Base-by-base conservation (phyloP, 2,888 invertebrate species). In the Clitarchus hookeri region DNA sequence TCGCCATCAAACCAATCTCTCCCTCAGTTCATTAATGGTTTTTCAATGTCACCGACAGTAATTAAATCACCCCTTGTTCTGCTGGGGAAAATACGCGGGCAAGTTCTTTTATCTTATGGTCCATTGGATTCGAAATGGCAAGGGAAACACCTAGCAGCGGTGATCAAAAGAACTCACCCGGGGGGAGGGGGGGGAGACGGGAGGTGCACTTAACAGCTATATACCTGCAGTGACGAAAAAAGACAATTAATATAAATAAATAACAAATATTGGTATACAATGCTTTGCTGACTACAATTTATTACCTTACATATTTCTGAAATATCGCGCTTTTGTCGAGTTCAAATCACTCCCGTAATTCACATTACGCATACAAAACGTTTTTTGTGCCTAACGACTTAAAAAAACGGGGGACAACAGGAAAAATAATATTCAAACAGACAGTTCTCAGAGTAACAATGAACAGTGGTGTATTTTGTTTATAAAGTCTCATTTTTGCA, bases 11-110 rank as follows among this genome's bases (percentile, higher is more conserved):
- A 16, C 65, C 19, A 19, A 8, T 19, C 16, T 23, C n/a, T 19
- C 65, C 65, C 8, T 65, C 65, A n/a, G 65, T 65, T 65, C 65
- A 65, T 65, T 65, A 65, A 65, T 65, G 65, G 65, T 65, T 65
- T 2, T 65, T 65, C 65, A 65, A 65, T 65, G 65, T 65, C 65
- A 23, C 65, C 65, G 65, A 65, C 65, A 65, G 65, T 65, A 65
- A 65, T 65, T 65, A 65, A 65, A 65, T 65, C 65, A 65, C 65
- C 65, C 65, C 65, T 65, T 65, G 65, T n/a, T 19, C 65, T n/a
- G 65, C 23, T 36, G 36, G 36, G 36, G 2, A 36, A 19, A 65
- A 65, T 16, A 65, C 16, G 0, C 65, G 65, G 65, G 65, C 65
- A n/a, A 65, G 65, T 23, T 65, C 65, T 65, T 65, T 65, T 65